Evolutionary conservation across 2,113 vertebrate species (phyloP).

Genomic region (Sprattus sprattus): DNA sequence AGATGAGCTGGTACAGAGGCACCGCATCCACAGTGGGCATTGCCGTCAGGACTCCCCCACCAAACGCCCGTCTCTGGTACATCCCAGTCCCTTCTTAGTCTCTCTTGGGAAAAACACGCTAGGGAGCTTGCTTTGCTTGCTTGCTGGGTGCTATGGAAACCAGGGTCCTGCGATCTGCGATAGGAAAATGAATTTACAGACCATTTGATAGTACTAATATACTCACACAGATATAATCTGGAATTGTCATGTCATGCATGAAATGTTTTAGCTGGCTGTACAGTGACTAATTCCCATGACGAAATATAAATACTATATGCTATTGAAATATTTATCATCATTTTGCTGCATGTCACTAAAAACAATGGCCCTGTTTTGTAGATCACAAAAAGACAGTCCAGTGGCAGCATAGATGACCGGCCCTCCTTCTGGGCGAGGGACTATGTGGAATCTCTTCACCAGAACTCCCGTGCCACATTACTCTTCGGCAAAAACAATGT

Average conservation of each 20-base stretch:
- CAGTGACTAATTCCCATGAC: background rate
- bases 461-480: slow-evolving; percentile 91
- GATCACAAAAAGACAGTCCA: slow-evolving; percentile 98
- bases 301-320: background rate
- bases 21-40: slow-evolving; percentile 92
- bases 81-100: background rate
- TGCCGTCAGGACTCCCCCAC: slow-evolving; percentile 94
- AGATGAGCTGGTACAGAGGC: slow-evolving; percentile 92
- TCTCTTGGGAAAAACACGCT: slow-evolving; percentile 9
- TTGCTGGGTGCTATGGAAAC: background rate
- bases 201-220: background rate
- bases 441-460: slow-evolving; percentile 94
- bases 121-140: background rate
- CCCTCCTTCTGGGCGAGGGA: slow-evolving; percentile 87
- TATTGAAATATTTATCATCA: background rate
- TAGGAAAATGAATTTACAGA: background rate
- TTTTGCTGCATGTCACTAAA: background rate
- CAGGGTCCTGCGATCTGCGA: background rate
- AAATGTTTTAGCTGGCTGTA: background rate
- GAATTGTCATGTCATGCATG: background rate
- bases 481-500: slow-evolving; percentile 98
- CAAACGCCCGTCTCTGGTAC: slow-evolving; percentile 76
- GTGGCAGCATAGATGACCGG: slow-evolving; percentile 95
- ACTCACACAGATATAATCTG: background rate
- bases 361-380: slow-evolving; percentile 46